Evolutionary conservation across 2,797 vertebrate species (phyloP).

Genomic region (Peromyscus aztecus): DNA sequence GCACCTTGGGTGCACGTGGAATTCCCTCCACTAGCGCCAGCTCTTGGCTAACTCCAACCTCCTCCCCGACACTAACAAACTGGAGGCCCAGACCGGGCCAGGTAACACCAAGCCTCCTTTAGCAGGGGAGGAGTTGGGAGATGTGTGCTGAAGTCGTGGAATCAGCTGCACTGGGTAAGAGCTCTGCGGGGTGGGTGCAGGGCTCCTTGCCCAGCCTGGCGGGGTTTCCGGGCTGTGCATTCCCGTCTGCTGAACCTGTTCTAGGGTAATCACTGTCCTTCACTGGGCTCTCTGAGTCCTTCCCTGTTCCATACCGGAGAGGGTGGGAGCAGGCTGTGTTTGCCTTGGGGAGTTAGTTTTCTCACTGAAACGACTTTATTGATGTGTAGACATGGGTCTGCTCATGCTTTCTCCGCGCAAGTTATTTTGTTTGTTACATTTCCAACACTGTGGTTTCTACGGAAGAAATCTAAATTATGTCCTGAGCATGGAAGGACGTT

Average conservation of each 20-base stretch:
- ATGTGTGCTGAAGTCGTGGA: neutral
- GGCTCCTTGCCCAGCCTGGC: neutral
- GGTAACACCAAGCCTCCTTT: neutral
- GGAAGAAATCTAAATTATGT: neutral
- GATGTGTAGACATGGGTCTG: neutral
- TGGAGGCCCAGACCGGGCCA: neutral
- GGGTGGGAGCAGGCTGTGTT: neutral
- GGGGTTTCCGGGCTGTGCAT: too few relatives aligned
- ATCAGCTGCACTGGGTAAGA: neutral
- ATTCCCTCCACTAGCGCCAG: neutral
- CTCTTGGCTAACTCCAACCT: neutral
- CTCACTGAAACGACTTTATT: neutral
- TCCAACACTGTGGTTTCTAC: neutral
- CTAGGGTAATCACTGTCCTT: neutral
- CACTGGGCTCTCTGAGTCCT: neutral
- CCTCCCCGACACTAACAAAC: neutral
- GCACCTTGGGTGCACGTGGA: neutral
- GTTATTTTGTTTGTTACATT: conserved; percentile 24
- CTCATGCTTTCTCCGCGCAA: neutral
- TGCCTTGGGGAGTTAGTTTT: conserved; percentile 18
- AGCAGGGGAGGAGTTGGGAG: neutral
- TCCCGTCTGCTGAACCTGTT: neutral
- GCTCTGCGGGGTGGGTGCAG: neutral
- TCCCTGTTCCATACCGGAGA: neutral
- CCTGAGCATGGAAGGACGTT: neutral